These are phyloP conservation scores for Actinostola sp. DNA, from an alignment of 92 coral and sea anemone species.

Conservation along the genomic window DNA sequence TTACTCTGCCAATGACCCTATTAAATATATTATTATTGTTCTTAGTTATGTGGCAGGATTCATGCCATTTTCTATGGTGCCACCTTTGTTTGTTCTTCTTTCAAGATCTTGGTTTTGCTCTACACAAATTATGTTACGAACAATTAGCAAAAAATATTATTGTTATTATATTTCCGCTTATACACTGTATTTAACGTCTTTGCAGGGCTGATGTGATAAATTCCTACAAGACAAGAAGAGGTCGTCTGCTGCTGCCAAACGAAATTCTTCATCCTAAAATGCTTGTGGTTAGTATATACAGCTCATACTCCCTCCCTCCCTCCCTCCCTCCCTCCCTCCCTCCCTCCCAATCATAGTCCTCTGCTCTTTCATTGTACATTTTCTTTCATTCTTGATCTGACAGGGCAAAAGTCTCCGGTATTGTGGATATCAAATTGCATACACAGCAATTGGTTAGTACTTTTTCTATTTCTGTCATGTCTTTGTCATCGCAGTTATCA, in stretches of 20 bases:
- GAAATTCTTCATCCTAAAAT: not conserved
- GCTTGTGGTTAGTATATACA: slow-evolving; percentile 3
- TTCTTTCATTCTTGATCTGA: too few relatives aligned
- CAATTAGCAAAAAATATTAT: not conserved
- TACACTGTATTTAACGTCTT: too few relatives aligned
- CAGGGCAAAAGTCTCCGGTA: slow-evolving; percentile 20
- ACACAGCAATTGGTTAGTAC: slow-evolving; percentile 7
- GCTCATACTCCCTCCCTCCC: not conserved
- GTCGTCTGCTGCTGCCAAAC: not conserved
- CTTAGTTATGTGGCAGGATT: too few relatives aligned
- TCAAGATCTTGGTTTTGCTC: not conserved
- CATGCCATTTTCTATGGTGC: too few relatives aligned
- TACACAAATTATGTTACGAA: too few relatives aligned
- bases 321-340: not conserved
- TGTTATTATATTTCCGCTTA: not conserved
- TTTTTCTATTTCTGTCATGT: not conserved
- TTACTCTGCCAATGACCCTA: too few relatives aligned
- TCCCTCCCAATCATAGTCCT: not conserved
- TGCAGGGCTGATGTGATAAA: slow-evolving; percentile 1
- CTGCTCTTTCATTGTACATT: not conserved
- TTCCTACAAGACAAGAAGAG: slow-evolving; percentile 3
- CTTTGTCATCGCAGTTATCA: slow-evolving; percentile 1
- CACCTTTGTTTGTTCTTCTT: too few relatives aligned
- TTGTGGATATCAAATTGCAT: slow-evolving; percentile 23
- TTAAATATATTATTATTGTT: too few relatives aligned